These are phyloP conservation scores for Epinephelus fuscoguttatus DNA, from an alignment of 2,113 vertebrate species.

Conservation along the genomic window DNA sequence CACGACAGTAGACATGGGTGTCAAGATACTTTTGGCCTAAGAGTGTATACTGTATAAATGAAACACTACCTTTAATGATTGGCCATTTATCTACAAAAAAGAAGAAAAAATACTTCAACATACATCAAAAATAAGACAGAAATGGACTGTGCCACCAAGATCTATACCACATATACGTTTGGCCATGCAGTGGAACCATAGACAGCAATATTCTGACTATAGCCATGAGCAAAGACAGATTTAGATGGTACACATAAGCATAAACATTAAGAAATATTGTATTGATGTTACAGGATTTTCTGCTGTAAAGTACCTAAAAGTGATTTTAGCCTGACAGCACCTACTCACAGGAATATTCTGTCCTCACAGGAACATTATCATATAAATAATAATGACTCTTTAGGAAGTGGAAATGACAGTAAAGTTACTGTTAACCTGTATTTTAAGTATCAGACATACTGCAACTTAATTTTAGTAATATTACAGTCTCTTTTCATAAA, in stretches of 20 bases:
- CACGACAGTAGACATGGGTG: background rate
- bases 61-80: background rate
- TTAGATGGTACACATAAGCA: background rate
- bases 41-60: background rate
- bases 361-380: background rate
- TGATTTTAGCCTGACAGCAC: background rate
- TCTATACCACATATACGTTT: background rate
- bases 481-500: background rate
- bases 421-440: background rate
- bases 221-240: background rate
- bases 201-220: background rate
- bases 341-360: no score
- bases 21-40: background rate
- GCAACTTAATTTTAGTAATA: no score
- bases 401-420: background rate
- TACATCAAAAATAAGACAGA: background rate
- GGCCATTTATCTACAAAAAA: no score
- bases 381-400: background rate
- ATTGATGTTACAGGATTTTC: background rate
- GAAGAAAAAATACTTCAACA: background rate
- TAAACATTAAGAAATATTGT: background rate
- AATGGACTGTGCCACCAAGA: background rate
- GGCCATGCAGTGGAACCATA: background rate
- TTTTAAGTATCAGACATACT: background rate
- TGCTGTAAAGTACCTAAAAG: background rate